Base-by-base conservation (phyloP, 2,113 vertebrate genomes). In the Calonectris borealis region DNA sequence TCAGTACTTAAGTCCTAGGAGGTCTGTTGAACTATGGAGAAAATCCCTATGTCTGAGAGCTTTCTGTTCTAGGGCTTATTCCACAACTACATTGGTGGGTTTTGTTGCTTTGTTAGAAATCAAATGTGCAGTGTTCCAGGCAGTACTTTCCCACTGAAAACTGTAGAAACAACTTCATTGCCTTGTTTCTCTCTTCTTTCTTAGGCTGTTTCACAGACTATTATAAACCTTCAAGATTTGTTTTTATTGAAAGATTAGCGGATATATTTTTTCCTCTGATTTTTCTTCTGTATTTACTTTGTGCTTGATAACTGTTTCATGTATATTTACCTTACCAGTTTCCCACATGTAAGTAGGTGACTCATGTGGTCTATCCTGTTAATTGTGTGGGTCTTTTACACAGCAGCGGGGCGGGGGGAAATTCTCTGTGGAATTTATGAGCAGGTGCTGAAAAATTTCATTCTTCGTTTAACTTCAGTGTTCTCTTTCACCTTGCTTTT, bases 271-370 rank as follows among this genome's bases (percentile, higher is more conserved):
- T 96, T 90, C 84, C 72, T 85, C 32, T 73, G 8, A 94, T 92
- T 96, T 94, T 97, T 93, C 79, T 81, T 73, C n/a, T 71, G 13
- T 90, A 69, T 94, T 95, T 93, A 55, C 79, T 94, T 94, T 90
- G 42, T 80, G 24, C 66, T 88, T 81, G 51, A 21, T 85, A 88
- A 90, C 48, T 36, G 27, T 66, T 96, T 60, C 3, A 0, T 84
- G 64, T 54, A 27, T 78, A 82, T 71, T 93, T 77, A 46, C 57
- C 31, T 55, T 84, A 15, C 55, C 55, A 44, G 55, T 90, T 97
- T 96, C 94, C 90, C 83, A 83, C 61, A 16, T 88, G 10, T 44
- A 73, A 49, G 38, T 83, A 46, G 1, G 7, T 91, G 92, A 86
- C 79, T 95, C 83, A 87, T 52, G 22, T 54, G 42, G 64, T 48